A percentile compares a stretch with the other conserved stretches of the same genome.
phyloP scores from a whole-genome alignment of 2,888 invertebrate genomes.

The Boloria euphrosyne region DNA sequence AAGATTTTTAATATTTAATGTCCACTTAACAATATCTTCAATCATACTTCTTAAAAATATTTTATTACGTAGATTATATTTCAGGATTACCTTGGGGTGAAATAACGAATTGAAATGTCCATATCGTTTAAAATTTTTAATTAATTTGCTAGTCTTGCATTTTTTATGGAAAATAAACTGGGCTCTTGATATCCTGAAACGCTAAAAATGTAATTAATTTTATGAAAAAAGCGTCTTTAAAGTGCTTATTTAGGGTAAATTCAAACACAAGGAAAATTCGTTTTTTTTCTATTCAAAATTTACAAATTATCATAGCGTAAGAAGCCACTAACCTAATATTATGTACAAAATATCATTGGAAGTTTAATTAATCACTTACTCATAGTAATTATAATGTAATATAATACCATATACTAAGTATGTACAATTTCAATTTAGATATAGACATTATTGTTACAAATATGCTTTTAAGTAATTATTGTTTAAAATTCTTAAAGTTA shows the following conservation, averaged over 20 bases:
- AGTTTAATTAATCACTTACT: no score
- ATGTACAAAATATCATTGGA: no score
- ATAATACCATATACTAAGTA: no score
- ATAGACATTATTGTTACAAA: no score
- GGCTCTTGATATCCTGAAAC: slow-evolving; percentile 30
- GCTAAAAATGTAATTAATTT: slow-evolving; percentile 39
- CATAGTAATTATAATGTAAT: no score
- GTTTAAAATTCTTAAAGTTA: no score
- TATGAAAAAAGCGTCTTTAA: slow-evolving; percentile 42
- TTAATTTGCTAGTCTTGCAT: slow-evolving; percentile 27
- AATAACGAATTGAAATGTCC: slow-evolving; percentile 42
- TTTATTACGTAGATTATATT: slow-evolving; percentile 14
- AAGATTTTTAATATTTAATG: no score
- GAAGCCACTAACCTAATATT: no score
- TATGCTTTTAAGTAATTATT: no score
- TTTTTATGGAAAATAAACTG: slow-evolving; percentile 34
- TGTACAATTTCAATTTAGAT: no score
- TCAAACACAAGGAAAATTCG: slow-evolving; percentile 52
- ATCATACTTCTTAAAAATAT: neutral
- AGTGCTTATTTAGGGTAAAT: slow-evolving; percentile 57
- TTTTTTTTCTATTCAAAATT: slow-evolving; percentile 47
- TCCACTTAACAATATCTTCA: no score
- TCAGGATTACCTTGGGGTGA: slow-evolving; percentile 3
- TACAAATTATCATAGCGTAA: neutral
- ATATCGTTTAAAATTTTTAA: slow-evolving; percentile 55